Evolutionary conservation across 2,888 invertebrate genomes (phyloP).

Genomic region (Axea sp.): DNA sequence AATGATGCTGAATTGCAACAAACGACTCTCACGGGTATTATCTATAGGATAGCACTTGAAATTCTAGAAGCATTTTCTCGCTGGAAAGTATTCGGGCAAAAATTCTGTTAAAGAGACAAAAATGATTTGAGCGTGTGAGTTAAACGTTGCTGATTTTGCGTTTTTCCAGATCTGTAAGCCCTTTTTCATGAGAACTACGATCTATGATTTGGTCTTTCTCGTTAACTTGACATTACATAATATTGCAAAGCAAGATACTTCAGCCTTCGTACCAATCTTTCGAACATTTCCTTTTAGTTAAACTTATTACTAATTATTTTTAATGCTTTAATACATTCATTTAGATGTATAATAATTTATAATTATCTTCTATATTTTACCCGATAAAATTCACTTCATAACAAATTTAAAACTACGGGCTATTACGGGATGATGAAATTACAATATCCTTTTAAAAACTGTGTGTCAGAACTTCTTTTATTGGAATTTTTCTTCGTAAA

Average conservation of each 20-base stretch:
- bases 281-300: constrained; percentile 10
- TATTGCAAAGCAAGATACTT: constrained; percentile 29
- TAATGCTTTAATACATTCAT: too few relatives aligned
- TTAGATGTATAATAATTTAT: too few relatives aligned
- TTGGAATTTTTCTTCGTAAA: too few relatives aligned
- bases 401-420: too few relatives aligned
- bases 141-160: constrained; percentile 57
- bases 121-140: constrained; percentile 49
- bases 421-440: too few relatives aligned
- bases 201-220: constrained; percentile 25
- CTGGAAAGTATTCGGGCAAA: constrained; percentile 44
- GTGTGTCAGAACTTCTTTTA: too few relatives aligned
- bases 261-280: constrained; percentile 7
- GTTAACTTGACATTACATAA: constrained; percentile 36
- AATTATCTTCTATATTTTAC: too few relatives aligned
- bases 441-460: too few relatives aligned
- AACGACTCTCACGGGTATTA: constrained; percentile 35
- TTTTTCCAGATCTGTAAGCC: constrained; percentile 43
- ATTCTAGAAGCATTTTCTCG: constrained; percentile 51
- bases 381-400: too few relatives aligned
- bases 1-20: constrained; percentile 38
- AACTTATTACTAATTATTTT: constrained; percentile 12
- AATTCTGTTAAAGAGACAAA: constrained; percentile 48
- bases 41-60: constrained; percentile 32
- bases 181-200: constrained; percentile 50